Percentiles rank a stretch among this genome's conserved stretches.
phyloP scores from a whole-genome alignment of 37 sponge, comb jelly and placozoan genomes.

The Crambe crambe region DNA sequence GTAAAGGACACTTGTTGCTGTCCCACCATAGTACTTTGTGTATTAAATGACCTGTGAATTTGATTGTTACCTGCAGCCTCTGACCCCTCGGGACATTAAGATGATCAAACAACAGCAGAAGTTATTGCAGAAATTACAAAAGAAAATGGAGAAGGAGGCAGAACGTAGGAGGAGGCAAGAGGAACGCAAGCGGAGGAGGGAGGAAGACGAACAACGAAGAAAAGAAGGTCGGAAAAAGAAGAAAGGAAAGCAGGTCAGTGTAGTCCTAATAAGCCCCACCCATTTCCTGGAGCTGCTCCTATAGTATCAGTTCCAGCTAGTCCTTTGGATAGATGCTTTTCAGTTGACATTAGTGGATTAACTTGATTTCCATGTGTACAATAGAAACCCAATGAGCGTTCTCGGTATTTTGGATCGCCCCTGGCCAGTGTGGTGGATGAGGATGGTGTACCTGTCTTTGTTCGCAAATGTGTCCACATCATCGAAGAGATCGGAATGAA shows the following conservation, averaged over 20 bases:
- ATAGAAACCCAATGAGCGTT: not conserved
- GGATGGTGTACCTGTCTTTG: constrained; percentile 59
- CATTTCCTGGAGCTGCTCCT: no score
- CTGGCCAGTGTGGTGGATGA: constrained; percentile 35
- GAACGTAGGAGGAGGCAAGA: constrained; percentile 27
- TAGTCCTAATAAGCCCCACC: no score
- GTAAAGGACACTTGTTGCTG: no score
- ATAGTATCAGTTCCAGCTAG: no score
- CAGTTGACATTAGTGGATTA: no score
- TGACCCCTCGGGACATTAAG: constrained; percentile 31
- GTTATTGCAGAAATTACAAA: constrained; percentile 36
- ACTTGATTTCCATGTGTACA: not conserved
- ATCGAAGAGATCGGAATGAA: constrained; percentile 30
- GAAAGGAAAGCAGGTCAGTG: constrained; percentile 17
- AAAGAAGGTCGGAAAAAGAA: constrained; percentile 20
- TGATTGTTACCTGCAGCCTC: not conserved
- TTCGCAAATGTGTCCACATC: constrained; percentile 36
- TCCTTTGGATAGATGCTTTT: no score
- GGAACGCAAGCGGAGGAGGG: constrained; percentile 18
- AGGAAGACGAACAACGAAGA: constrained; percentile 31
- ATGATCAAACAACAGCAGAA: constrained; percentile 40
- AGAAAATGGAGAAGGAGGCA: constrained; percentile 37
- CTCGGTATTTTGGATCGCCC: constrained; percentile 62
- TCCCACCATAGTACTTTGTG: no score
- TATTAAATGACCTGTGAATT: no score